Evolutionary conservation across 1,140 invertebrate species (phyloP).

Genomic region (Macrobrachium rosenbergii): DNA sequence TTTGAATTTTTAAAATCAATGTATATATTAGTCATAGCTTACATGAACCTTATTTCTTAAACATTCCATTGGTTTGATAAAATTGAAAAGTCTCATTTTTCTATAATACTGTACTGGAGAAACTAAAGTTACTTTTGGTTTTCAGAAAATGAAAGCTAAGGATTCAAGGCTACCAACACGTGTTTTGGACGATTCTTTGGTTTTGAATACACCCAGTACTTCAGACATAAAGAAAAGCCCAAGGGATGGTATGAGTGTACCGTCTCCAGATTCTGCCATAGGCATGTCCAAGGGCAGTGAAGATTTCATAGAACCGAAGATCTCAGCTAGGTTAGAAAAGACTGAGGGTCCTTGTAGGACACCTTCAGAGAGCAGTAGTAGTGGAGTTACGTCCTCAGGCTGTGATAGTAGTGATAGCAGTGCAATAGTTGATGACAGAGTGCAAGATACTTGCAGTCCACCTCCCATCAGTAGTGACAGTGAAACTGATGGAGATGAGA

Average conservation of each 20-base stretch:
- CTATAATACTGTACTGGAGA: background rate
- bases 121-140: background rate
- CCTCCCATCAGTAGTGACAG: slow-evolving; percentile 38
- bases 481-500: slow-evolving; percentile 31
- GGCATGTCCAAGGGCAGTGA: slow-evolving; percentile 56
- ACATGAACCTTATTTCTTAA: too few relatives aligned
- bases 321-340: slow-evolving; percentile 27
- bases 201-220: slow-evolving; percentile 4
- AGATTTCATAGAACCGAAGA: slow-evolving; percentile 43
- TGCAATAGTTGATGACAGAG: slow-evolving; percentile 56
- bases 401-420: slow-evolving; percentile 62
- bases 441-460: background rate
- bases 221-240: background rate
- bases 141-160: background rate
- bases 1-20: too few relatives aligned
- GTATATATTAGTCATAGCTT: too few relatives aligned
- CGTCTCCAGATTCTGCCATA: slow-evolving; percentile 50
- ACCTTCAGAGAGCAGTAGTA: slow-evolving; percentile 50
- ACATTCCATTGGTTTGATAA: too few relatives aligned
- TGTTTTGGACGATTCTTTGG: slow-evolving; percentile 31
- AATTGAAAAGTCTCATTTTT: background rate
- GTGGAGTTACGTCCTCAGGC: slow-evolving; percentile 43
- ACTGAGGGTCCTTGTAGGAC: slow-evolving; percentile 14
- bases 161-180: slow-evolving; percentile 11
- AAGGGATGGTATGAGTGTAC: slow-evolving; percentile 28